Evolutionary conservation across 1,140 invertebrate species (phyloP).

Genomic region (Luehdorfia chinensis): DNA sequence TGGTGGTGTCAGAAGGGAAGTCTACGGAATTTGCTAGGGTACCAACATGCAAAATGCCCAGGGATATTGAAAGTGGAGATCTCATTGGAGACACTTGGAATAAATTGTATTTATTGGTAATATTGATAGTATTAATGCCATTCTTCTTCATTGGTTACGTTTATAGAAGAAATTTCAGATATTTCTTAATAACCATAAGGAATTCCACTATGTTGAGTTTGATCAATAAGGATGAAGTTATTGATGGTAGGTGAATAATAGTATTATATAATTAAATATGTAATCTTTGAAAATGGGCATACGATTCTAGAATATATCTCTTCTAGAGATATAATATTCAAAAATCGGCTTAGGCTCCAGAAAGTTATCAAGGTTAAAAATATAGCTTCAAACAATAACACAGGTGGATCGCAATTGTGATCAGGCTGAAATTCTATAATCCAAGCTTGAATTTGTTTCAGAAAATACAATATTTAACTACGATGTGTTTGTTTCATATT

Average conservation of each 20-base stretch:
- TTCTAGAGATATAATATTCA: too few relatives aligned
- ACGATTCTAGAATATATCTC: too few relatives aligned
- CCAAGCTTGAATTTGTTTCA: conserved; percentile 22
- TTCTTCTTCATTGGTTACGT: conserved; percentile 44
- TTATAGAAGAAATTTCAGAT: conserved; percentile 74
- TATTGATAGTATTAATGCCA: conserved; percentile 42
- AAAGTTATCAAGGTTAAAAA: too few relatives aligned
- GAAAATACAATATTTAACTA: conserved; percentile 67
- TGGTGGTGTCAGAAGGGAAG: conserved; percentile 29
- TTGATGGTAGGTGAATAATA: conserved; percentile 59
- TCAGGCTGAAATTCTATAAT: too few relatives aligned
- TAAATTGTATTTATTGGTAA: conserved; percentile 34
- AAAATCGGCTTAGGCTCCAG: too few relatives aligned
- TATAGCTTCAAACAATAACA: too few relatives aligned
- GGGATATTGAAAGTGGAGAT: conserved; percentile 27
- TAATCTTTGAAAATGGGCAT: too few relatives aligned
- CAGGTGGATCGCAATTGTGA: too few relatives aligned
- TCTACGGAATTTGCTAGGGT: conserved; percentile 32
- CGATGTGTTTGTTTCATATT: conserved; percentile 82
- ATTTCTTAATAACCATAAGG: conserved; percentile 78
- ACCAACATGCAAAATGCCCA: conserved; percentile 25
- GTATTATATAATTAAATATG: too few relatives aligned
- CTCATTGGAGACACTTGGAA: conserved; percentile 20
- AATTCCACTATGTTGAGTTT: conserved; percentile 70
- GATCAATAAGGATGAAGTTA: conserved; percentile 48